Percentiles rank a stretch among this genome's conserved stretches.
phyloP scores from a whole-genome alignment of 2,797 vertebrate genomes.

The Sebastes trivittatus region DNA sequence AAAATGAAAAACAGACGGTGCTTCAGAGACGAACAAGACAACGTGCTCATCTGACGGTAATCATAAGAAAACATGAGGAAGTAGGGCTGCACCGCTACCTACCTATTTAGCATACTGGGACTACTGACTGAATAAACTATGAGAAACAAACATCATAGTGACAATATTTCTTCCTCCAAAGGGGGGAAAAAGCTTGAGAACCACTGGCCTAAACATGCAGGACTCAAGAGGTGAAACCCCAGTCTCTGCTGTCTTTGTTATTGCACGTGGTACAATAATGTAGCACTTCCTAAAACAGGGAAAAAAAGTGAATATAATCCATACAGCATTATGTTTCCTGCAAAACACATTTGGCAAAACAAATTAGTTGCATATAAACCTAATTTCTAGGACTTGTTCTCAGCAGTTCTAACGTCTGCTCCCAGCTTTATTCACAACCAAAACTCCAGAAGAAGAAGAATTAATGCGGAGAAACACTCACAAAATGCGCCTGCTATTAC shows the following conservation, averaged over 20 bases:
- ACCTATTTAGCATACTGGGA: no score
- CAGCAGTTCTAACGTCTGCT: not conserved
- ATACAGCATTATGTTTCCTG: not conserved
- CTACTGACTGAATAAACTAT: no score
- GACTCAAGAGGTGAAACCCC: not conserved
- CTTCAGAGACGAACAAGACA: no score
- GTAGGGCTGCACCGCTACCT: no score
- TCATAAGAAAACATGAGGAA: no score
- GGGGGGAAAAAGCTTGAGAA: no score
- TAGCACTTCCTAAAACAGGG: not conserved
- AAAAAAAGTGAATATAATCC: not conserved
- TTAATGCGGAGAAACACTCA: constrained; percentile 23
- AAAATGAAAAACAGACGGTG: fast-evolving
- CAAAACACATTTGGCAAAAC: not conserved
- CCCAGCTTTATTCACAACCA: not conserved
- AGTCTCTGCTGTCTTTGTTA: not conserved
- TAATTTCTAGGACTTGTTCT: not conserved
- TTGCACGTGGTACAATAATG: not conserved
- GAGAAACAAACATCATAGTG: no score
- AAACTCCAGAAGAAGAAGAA: constrained; percentile 14
- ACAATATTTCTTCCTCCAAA: no score
- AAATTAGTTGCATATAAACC: not conserved
- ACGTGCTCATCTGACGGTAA: no score
- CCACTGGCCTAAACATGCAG: not conserved
- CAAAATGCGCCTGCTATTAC: constrained; percentile 15